Evolutionary conservation across 2,888 invertebrate genomes (phyloP), one percentile per base, ranked within the genome.

Genomic region (Odontocerum albicorne): DNA sequence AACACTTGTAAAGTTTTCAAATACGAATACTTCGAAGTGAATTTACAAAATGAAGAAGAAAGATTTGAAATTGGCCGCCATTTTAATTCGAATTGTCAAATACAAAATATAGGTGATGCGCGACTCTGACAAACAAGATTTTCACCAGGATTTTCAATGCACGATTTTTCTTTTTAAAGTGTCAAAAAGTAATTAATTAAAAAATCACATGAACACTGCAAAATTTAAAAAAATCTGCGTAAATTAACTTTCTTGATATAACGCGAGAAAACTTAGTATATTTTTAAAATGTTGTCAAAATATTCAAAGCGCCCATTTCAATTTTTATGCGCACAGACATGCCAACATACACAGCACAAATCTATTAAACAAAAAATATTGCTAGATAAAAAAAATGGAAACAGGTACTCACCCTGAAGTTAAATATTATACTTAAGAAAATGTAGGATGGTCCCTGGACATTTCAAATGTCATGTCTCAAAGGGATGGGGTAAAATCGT

Each of bases 1-100:
- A 19, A 17, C 10, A 17, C 15, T 32, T 31, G 12, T n/a, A 31
- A 44, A 44, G 32, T 17, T 17, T 32, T 44, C 44, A 2, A 16
- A 32, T 32, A 16, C n/a, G n/a, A n/a, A n/a, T 32, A 44, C 32
- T 10, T 49, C 19, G 12, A 13, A 21, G 6, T 19, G 10, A 27
- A 49, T 27, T 43, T 40, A 35, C 40, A 22, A 22, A 49, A 33
- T 19, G 35, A 55, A 33, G 38, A 38, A n/a, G 20, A 39, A 22
- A 44, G 13, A 57, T 59, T 78, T 67, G 76, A 78, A 78, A 68
- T 75, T 71, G 72, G 73, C 78, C 78, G 78, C 78, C 77, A 78
- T 78, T 75, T 74, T 76, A 74, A 19, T 40, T 45, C 39, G 21
- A 64, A 68, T 69, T 75, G 75, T 75, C 77, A 77, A 75, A 74